A percentile compares a stretch with the other conserved stretches of the same genome.
Conservation (phyloP, 2,888 invertebrate genomes). For the Tetranychus piercei region DNA sequence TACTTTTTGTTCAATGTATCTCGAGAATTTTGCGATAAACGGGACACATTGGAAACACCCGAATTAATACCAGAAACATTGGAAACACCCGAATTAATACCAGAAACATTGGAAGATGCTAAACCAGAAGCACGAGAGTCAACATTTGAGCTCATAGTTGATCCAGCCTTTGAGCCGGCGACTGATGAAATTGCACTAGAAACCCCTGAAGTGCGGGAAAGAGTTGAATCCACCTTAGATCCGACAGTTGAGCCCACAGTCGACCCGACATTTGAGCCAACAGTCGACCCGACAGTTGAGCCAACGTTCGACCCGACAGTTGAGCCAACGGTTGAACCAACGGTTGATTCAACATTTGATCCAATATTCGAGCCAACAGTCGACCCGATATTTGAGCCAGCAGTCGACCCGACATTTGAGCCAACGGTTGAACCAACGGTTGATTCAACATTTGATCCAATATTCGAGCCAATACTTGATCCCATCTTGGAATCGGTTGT, state of each 20-base stretch:
- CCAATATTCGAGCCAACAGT: neutral
- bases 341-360: neutral
- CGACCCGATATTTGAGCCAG: neutral
- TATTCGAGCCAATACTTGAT: neutral
- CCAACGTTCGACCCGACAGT: neutral
- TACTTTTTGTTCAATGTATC: too few species aligned
- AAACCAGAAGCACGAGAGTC: neutral
- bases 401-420: neutral
- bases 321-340: neutral
- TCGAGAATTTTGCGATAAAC: too few species aligned
- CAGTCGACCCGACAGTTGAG: neutral
- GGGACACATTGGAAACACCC: too few species aligned
- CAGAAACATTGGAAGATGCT: neutral
- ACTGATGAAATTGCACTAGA: neutral
- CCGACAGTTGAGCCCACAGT: neutral
- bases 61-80: too few species aligned
- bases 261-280: neutral
- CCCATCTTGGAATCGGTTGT: neutral
- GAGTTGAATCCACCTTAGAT: neutral
- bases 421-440: neutral
- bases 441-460: neutral
- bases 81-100: neutral
- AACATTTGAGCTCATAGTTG: neutral
- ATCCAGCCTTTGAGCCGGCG: too few species aligned
- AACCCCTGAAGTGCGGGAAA: neutral